These are phyloP conservation scores for Percopsis omiscomaycus DNA, from an alignment of 2,797 vertebrate genomes.

Conservation along the genomic window DNA sequence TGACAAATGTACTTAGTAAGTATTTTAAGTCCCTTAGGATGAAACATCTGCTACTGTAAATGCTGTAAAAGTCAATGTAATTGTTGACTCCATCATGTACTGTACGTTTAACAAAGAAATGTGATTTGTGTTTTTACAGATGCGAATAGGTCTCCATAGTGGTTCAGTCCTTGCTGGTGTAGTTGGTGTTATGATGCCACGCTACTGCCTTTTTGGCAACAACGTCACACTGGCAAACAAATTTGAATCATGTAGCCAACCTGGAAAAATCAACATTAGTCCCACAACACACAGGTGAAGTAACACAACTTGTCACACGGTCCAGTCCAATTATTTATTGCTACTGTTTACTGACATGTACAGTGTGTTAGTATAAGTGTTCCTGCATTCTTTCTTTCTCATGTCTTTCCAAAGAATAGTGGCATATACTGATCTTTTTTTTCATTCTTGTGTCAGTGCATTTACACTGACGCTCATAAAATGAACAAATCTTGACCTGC, in stretches of 20 bases:
- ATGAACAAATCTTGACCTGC: neutral
- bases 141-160: constrained; percentile 96
- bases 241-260: constrained; percentile 94
- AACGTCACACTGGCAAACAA: constrained; percentile 98
- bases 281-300: constrained; percentile 93
- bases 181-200: constrained; percentile 97
- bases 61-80: too few species aligned
- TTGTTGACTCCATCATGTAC: too few species aligned
- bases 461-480: neutral
- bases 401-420: too few species aligned
- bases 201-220: constrained; percentile 99
- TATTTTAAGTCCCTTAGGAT: too few species aligned
- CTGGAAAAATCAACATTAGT: constrained; percentile 94
- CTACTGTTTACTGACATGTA: neutral
- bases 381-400: too few species aligned
- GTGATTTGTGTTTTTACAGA: constrained; percentile 76
- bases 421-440: neutral
- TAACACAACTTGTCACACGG: neutral
- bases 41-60: too few species aligned
- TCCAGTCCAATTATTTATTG: neutral
- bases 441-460: neutral
- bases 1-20: too few species aligned
- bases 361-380: neutral
- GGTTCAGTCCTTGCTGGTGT: constrained; percentile 96
- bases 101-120: neutral